Evolutionary conservation across 2,888 invertebrate species (phyloP).

Genomic region (Hyposoter didymator): DNA sequence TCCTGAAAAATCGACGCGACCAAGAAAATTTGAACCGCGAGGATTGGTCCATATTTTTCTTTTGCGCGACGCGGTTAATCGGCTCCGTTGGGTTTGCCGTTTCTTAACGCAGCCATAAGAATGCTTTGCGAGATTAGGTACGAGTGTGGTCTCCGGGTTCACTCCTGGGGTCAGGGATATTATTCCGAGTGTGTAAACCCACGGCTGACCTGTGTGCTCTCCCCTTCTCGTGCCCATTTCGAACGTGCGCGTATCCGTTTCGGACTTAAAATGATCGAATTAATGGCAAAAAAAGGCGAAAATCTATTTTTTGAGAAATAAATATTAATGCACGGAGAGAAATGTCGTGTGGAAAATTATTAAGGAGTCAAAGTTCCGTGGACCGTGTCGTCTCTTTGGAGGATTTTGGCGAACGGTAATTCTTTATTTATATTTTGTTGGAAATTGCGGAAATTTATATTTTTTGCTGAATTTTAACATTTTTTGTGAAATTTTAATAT

Average conservation of each 20-base stretch:
- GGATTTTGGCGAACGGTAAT: too few relatives aligned
- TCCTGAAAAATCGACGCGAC: neutral
- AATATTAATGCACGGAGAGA: too few relatives aligned
- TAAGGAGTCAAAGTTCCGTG: too few relatives aligned
- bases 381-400: too few relatives aligned
- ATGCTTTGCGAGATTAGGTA: conserved; percentile 74
- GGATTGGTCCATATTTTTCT: conserved; percentile 14
- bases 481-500: too few relatives aligned
- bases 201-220: conserved; percentile 22
- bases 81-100: conserved; percentile 51
- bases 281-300: neutral
- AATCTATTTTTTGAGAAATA: too few relatives aligned
- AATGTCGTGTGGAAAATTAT: too few relatives aligned
- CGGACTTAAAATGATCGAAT: conserved; percentile 27
- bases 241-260: conserved; percentile 30
- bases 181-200: conserved; percentile 63
- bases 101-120: conserved; percentile 76
- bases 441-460: too few relatives aligned
- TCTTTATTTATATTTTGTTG: too few relatives aligned
- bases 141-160: conserved; percentile 75
- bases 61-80: conserved; percentile 50
- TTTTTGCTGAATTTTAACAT: too few relatives aligned
- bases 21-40: conserved; percentile 33
- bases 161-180: conserved; percentile 70
- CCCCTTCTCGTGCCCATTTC: conserved; percentile 39